Base-by-base conservation (phyloP, 2,113 vertebrate species). In the Oceanites oceanicus region DNA sequence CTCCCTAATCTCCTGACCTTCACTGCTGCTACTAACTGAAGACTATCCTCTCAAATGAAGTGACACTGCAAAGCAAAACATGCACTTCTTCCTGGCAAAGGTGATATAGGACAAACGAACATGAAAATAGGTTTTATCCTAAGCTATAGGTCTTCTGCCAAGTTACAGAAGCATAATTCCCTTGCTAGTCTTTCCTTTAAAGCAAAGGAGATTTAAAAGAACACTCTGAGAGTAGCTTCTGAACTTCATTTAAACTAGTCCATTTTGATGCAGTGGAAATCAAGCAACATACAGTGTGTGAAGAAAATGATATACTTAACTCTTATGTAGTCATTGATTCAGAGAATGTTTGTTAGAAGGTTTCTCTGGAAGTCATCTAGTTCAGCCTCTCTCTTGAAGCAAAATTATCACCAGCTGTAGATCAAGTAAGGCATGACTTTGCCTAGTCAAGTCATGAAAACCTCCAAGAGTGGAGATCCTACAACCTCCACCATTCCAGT, bases 1-100 rank as follows among this genome's bases (percentile, higher is more conserved):
- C 70, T 94, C 58, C 86, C 87, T 96, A 96, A 96, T 97, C 77
- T 94, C 56, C 85, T 97, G 96, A 97, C 97, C 96, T 97, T 97
- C 32, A 13, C 36, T 97, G 61, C 56, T 58, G 81, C 71, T 95
- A 90, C 87, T 91, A 91, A 96, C 78, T 98, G 93, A 97, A 94
- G 91, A 86, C 92, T 92, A 86, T 88, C 77, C 72, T 77, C 58
- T 86, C n/a, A 88, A 94, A 90, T 88, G 59, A 96, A 83, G 55
- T 76, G 95, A 91, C 55, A 89, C 52, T 93, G 87, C 90, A 96
- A 96, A 97, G 88, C 34, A 94, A 73, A 94, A 66, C 63, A 85
- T 5, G 7, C 75, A 85, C 29, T 85, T 97, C 91, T 77, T 94
- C 63, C 95, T 96, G 62, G 87, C 67, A 88, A 94, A 88, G 72